Conservation (phyloP, 2,888 invertebrate species). For the Seira ritae region DNA sequence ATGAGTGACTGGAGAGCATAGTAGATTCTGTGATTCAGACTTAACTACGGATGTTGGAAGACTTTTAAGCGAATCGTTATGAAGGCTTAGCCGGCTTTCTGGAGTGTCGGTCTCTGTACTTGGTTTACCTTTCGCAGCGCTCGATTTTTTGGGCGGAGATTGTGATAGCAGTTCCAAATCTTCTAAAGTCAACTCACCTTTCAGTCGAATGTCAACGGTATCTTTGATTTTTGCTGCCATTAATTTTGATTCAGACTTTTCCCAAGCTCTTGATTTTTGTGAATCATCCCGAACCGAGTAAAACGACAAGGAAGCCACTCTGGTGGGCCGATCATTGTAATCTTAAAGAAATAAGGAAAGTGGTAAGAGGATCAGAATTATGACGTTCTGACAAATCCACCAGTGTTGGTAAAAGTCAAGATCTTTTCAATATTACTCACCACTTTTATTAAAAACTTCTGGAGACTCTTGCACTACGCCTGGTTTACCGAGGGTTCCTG, state of each 20-base stretch:
- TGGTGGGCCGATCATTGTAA: conserved; percentile 21
- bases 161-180: conserved; percentile 62
- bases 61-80: too few species aligned
- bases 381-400: too few species aligned
- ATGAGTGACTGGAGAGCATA: too few species aligned
- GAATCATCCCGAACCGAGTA: conserved; percentile 48
- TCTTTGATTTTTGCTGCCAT: conserved; percentile 70
- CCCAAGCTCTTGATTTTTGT: conserved; percentile 64
- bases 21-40: too few species aligned
- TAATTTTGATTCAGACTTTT: conserved; percentile 67
- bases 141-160: conserved; percentile 12
- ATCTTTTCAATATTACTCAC: conserved; percentile 49
- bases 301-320: conserved; percentile 60
- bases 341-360: conserved; percentile 39
- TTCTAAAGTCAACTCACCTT: conserved; percentile 50
- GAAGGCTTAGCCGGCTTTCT: too few species aligned
- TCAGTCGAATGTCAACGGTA: conserved; percentile 59
- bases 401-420: too few species aligned
- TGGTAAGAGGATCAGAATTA: neutral
- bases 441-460: conserved; percentile 57
- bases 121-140: too few species aligned
- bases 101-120: too few species aligned
- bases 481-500: conserved; percentile 38
- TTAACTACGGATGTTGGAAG: too few species aligned
- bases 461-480: conserved; percentile 62